A percentile compares a stretch with the other conserved stretches of the same genome.
Conservation (phyloP, 1,140 invertebrate genomes). For the Philotrypesis tridentata region DNA sequence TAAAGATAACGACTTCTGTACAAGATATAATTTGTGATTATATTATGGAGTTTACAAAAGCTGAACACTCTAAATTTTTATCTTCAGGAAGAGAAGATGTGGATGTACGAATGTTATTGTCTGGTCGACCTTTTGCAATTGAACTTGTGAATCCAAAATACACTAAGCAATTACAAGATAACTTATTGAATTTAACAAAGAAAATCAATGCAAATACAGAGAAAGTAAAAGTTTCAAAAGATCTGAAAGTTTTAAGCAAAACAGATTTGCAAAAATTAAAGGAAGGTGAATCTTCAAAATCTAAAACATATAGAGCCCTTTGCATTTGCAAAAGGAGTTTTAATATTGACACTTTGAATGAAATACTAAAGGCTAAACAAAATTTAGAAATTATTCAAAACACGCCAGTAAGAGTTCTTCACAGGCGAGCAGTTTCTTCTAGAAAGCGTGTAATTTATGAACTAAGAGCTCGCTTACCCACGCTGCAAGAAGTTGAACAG, state of each 20-base stretch:
- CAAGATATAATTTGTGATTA: slow-evolving; percentile 89
- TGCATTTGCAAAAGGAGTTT: slow-evolving; percentile 76
- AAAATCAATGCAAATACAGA: slow-evolving; percentile 78
- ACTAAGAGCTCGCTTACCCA: slow-evolving; percentile 72
- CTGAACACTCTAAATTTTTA: slow-evolving; percentile 82
- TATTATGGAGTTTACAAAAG: slow-evolving; percentile 75
- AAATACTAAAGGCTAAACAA: slow-evolving; percentile 75
- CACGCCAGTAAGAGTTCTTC: slow-evolving; percentile 90
- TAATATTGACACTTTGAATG: slow-evolving; percentile 67
- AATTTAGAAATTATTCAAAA: slow-evolving; percentile 80
- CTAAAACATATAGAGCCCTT: slow-evolving; percentile 87
- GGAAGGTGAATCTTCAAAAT: slow-evolving; percentile 89
- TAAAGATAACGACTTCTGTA: slow-evolving; percentile 89
- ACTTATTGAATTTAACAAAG: slow-evolving; percentile 76
- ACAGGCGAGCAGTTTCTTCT: slow-evolving; percentile 82
- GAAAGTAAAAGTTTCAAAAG: slow-evolving; percentile 76
- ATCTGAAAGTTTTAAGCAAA: slow-evolving; percentile 37
- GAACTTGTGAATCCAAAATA: slow-evolving; percentile 84
- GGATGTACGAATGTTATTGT: slow-evolving; percentile 91
- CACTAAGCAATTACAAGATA: slow-evolving; percentile 73
- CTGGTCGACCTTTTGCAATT: slow-evolving; percentile 89
- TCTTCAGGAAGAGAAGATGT: slow-evolving; percentile 96
- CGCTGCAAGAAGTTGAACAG: slow-evolving; percentile 54
- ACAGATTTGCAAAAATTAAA: slow-evolving; percentile 82
- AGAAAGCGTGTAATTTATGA: slow-evolving; percentile 79